Conservation (phyloP, 1,140 invertebrate genomes). For the Thereuonema tuberculata region DNA sequence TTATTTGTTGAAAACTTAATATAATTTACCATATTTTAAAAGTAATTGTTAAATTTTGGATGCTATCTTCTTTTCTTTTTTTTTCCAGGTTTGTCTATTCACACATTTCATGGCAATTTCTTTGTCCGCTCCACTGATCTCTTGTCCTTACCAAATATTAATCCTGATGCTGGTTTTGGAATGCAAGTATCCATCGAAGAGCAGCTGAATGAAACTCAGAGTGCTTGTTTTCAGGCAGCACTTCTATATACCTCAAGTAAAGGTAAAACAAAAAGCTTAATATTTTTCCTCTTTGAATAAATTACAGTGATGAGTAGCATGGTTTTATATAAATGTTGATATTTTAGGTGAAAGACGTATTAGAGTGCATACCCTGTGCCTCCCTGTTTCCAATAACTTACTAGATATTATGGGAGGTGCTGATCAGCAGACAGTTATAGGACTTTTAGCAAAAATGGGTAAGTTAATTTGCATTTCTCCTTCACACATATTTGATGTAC, state of each 20-base stretch:
- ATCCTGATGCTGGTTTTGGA: conserved; percentile 93
- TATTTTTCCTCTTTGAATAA: not conserved
- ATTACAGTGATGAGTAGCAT: not conserved
- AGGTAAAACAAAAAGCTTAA: conserved; percentile 41
- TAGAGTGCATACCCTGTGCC: conserved; percentile 88
- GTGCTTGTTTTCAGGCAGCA: conserved; percentile 94
- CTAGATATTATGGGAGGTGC: conserved; percentile 76
- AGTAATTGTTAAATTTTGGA: no score
- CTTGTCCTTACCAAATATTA: conserved; percentile 89
- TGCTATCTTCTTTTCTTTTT: conserved; percentile 9
- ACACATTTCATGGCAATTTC: conserved; percentile 99
- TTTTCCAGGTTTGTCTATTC: conserved; percentile 59
- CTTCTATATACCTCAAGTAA: conserved; percentile 95
- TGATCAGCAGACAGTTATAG: conserved; percentile 90
- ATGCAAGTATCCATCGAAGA: conserved; percentile 96
- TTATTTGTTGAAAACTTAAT: no score
- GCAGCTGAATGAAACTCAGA: conserved; percentile 65
- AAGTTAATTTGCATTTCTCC: conserved; percentile 21
- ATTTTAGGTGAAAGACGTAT: conserved; percentile 79
- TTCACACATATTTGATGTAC: no score
- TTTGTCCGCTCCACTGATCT: conserved; percentile 97
- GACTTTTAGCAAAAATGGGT: conserved; percentile 91
- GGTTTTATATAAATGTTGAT: conserved; percentile 14
- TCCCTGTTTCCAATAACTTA: conserved; percentile 73
- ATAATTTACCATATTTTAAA: no score